Base-by-base conservation (phyloP, 2,113 vertebrate genomes). In the Sminthopsis crassicaudata region DNA sequence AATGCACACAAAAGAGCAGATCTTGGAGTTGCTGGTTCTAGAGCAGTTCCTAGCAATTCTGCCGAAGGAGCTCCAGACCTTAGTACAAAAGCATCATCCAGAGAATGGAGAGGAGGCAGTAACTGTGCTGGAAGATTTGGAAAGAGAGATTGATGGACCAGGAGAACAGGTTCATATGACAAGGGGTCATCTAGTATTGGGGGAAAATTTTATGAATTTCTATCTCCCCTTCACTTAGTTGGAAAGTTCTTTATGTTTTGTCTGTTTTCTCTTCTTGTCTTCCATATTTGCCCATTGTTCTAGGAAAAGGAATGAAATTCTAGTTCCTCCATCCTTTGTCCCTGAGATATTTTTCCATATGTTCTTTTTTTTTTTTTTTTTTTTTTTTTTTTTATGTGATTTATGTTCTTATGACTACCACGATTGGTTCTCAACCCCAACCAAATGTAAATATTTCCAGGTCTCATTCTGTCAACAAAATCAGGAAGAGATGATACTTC, bases 1-100 rank as follows among this genome's bases (percentile, higher is more conserved):
- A 94, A 90, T 54, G 27, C 93, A 90, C 91, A 96, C 93, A 94
- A 98, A 96, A 84, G 95, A 96, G 76, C 97, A 96, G 93, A 97
- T 98, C 27, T 57, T 97, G 89, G 98, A 97, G 88, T 53, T 98
- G 91, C 92, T 98, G 90, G 96, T 97, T 53, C 93, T 98, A 90
- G 97, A 98, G 92, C 97, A 97, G 96, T 98, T 98, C 84, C 51
- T 98, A 96, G 95, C 97, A 90, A 96, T 97, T 60, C 92, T 98
- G 51, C 97, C 96, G 0, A n/a, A 92, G 27, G 95, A 97, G 89
- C 94, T 98, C 84, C 94, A 96, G 94, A 67, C 76, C 91, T 97
- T 96, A 91, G 92, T 98, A 25, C 88, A 27, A 24, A 90, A 96
- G 53, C 91, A 93, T 2, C 36, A 1, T 0, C 97, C 95, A 1